These are phyloP conservation scores for Melanotus villosus DNA, from an alignment of 2,888 invertebrate species.

Conservation along the genomic window DNA sequence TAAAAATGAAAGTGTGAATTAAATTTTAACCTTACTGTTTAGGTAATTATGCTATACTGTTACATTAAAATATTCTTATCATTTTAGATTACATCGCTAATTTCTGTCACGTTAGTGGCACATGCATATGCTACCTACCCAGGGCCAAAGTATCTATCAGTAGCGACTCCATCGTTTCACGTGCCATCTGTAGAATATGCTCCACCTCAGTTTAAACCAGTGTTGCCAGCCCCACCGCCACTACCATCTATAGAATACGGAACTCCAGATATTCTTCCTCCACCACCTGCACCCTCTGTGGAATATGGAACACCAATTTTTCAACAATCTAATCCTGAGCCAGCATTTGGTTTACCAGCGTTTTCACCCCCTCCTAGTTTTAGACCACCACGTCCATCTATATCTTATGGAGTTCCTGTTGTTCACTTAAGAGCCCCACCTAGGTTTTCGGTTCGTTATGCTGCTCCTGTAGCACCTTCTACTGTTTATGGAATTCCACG, in stretches of 20 bases:
- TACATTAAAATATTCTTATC: background rate
- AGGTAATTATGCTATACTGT: background rate
- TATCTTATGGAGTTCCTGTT: no score
- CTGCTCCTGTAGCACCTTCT: no score
- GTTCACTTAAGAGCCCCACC: no score
- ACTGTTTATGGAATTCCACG: no score
- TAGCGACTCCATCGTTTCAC: background rate
- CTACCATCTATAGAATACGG: background rate
- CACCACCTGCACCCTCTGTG: background rate
- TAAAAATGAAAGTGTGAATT: no score
- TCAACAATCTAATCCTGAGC: no score
- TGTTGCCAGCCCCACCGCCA: constrained; percentile 9
- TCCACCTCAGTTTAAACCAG: no score
- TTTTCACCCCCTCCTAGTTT: background rate
- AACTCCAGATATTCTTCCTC: background rate
- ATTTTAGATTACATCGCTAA: background rate
- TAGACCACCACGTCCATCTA: no score
- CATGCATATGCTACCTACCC: background rate
- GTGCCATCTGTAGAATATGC: background rate
- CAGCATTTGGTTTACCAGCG: background rate
- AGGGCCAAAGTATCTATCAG: background rate
- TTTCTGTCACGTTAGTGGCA: background rate
- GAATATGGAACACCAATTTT: constrained; percentile 1
- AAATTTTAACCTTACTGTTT: background rate
- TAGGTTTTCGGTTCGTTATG: no score